Evolutionary conservation across 2,797 vertebrate species (phyloP).

Genomic region (Microctenopoma lineatum): DNA sequence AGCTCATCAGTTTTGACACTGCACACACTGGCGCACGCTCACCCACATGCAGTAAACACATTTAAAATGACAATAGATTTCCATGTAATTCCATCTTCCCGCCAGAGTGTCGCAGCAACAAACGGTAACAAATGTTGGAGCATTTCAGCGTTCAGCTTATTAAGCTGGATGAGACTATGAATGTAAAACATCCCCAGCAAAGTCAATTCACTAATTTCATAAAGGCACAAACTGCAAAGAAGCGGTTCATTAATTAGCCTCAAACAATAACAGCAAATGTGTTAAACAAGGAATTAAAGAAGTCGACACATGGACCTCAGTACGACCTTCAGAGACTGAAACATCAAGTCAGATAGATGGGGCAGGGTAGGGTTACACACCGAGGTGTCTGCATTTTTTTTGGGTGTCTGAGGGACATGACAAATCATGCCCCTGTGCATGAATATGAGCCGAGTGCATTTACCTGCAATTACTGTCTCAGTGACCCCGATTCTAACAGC

Average conservation of each 20-base stretch:
- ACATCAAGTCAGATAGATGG: not conserved
- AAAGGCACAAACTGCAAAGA: not conserved
- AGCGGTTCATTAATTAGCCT: not conserved
- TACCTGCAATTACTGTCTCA: conserved; percentile 65
- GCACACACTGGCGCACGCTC: not conserved
- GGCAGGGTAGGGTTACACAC: not conserved
- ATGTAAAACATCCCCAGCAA: not conserved
- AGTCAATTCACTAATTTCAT: not conserved
- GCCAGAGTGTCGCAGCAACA: not conserved
- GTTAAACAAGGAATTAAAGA: not conserved
- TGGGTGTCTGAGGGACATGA: conserved; percentile 43
- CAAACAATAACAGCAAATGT: not conserved
- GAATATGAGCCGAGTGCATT: conserved; percentile 61
- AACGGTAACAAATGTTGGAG: not conserved
- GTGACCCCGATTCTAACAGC: conserved; percentile 52
- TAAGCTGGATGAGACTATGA: not conserved
- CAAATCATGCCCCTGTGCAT: conserved; percentile 33
- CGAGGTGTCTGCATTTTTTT: not conserved
- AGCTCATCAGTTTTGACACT: not conserved
- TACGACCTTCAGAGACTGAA: not conserved
- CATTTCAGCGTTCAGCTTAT: not conserved
- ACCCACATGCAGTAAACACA: not conserved
- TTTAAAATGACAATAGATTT: not conserved
- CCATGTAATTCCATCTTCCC: not conserved
- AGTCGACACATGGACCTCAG: not conserved